Conservation (phyloP, 2,888 invertebrate species). For the Idaea aversata region DNA sequence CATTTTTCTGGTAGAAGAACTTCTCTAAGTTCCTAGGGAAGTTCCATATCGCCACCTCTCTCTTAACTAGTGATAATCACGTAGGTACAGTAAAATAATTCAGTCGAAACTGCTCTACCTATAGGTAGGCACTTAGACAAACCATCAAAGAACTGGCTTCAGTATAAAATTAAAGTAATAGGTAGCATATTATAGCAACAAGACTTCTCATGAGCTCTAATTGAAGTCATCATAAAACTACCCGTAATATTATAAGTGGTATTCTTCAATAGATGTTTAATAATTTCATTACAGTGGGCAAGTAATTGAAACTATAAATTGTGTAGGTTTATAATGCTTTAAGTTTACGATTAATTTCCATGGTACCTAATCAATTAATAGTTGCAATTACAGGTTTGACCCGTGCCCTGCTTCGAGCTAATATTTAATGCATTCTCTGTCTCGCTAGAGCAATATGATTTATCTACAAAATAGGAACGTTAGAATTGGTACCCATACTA, state of each 20-base stretch:
- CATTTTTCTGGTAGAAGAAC: no score
- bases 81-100: background rate
- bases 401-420: constrained; percentile 43
- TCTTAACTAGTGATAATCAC: background rate
- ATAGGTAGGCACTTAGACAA: background rate
- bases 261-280: background rate
- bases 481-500: constrained; percentile 2
- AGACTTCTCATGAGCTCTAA: background rate
- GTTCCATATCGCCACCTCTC: no score
- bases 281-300: background rate
- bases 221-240: background rate
- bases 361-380: constrained; percentile 65
- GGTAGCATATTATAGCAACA: background rate
- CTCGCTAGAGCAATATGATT: constrained; percentile 16
- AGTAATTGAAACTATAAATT: constrained; percentile 20
- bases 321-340: constrained; percentile 15
- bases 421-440: constrained; percentile 26
- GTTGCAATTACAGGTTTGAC: constrained; percentile 55
- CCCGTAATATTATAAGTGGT: background rate
- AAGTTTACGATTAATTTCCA: constrained; percentile 45
- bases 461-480: constrained; percentile 6
- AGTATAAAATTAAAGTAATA: background rate
- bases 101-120: background rate
- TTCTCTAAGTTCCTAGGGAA: no score
- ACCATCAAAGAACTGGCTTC: background rate